Conservation (phyloP, 2,113 vertebrate species). For the Morone saxatilis region DNA sequence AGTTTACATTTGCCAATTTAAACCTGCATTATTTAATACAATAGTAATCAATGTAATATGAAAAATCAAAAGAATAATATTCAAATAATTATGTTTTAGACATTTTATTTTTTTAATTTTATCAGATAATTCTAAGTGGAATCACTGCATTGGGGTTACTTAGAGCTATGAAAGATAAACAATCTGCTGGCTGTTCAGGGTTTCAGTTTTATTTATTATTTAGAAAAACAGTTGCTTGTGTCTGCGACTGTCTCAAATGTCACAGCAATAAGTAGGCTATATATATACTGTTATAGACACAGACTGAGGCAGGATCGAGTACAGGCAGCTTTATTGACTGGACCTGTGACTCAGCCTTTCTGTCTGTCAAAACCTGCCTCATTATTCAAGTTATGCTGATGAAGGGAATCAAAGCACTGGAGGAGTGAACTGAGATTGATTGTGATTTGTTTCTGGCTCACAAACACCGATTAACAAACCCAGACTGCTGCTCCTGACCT, state of each 20-base stretch:
- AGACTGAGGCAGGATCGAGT: neutral
- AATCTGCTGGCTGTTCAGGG: neutral
- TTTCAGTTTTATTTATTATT: neutral
- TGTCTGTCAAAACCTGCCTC: neutral
- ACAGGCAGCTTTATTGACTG: neutral
- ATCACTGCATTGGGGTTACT: neutral
- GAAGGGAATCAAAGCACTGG: neutral
- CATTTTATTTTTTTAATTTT: neutral
- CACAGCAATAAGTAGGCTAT: neutral
- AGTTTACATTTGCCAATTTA: too few species aligned
- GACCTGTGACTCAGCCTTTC: neutral
- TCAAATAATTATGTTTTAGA: neutral
- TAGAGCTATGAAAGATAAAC: too few species aligned
- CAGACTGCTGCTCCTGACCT: neutral
- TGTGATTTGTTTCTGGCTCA: slow-evolving; percentile 1
- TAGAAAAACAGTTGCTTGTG: neutral
- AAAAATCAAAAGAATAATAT: too few species aligned
- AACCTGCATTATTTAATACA: too few species aligned
- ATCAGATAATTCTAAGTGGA: neutral
- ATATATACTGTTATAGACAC: too few species aligned
- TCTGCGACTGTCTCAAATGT: neutral
- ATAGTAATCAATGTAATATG: too few species aligned
- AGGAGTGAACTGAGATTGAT: neutral
- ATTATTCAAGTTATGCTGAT: slow-evolving; percentile 16
- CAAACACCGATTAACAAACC: neutral